Evolutionary conservation across 2,113 vertebrate genomes (phyloP), one percentile per base, ranked within the genome.

Genomic region (Himantopus leucocephalus): DNA sequence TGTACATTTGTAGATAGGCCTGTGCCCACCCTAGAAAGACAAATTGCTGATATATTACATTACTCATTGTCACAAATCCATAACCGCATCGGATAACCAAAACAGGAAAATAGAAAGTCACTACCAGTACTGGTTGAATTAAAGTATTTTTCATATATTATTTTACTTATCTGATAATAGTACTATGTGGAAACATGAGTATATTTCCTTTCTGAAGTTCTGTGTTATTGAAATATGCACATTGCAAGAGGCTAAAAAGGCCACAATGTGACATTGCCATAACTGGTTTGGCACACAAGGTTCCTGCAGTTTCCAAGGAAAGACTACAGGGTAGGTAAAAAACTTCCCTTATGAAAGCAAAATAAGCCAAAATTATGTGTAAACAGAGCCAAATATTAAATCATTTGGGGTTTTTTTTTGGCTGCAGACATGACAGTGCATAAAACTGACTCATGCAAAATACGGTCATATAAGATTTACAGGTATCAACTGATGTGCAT

Each of bases 61-160:
- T 81, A 79, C 27, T 39, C 7, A 24, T 23, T 48, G 37, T 29
- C 67, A 58, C 39, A 86, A 79, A 76, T n/a, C 45, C 55, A 43
- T 66, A 48, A n/a, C 23, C 1, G 0, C 24, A 53, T 0, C 2
- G 0, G 43, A 72, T 45, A 90, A 85, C 10, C 21, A 58, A 34
- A 68, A 56, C 5, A 80, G 41, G 37, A 77, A 92, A 88, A 50
- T 0, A 43, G 14, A n/a, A 91, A 83, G 26, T 70, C 8, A 34
- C 13, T 56, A 74, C 7, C 35, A 8, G 0, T 26, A 77, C 14
- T 29, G 13, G 17, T 55, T 39, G 6, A 82, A 5, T 29, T 75
- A 48, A 85, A 90, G 22, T 32, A 43, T 32, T 82, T 62, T 73
- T 56, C 41, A 45, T 70, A 24, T n/a, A 81, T 78, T 63, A 76